Base-by-base conservation (phyloP, 2,888 invertebrate genomes). In the Pammene fasciana region DNA sequence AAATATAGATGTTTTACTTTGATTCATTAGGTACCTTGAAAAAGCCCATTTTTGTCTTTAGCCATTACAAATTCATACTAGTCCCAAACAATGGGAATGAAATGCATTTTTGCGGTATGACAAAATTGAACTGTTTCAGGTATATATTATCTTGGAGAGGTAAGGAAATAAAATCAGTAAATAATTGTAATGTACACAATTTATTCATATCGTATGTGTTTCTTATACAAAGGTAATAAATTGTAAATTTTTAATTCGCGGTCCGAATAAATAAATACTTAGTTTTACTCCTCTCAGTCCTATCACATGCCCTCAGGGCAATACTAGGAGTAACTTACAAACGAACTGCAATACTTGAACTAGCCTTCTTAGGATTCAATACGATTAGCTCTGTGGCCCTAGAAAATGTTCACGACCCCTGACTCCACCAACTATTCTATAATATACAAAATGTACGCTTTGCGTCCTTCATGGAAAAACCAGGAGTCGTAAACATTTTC, bases 141-240 rank as follows among this genome's bases (percentile, higher is more conserved):
- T 14, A 7, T 0, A 8, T 38, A 38, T 56, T 38, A 18, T 18
- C n/a, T 61, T 38, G n/a, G 41, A 56, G 65, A 67, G 34, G 60
- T 72, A 62, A 68, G 71, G 73, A 90, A 89, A 89, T 78, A 92
- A 91, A 91, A 84, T 71, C 84, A 76, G 76, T 14, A 73, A 78
- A 75, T 85, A 86, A 83, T 87, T 90, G 84, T 88, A 87, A 90
- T 89, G 89, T 92, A 92, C 92, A 92, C 92, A 92, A 92, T 92
- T 92, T 92, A 92, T 92, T 92, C 73, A 86, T 91, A 92, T 91
- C 92, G 90, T 89, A 90, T 88, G 86, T 81, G 81, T 89, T 86
- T 89, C 88, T 90, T 89, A 90, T 92, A 92, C 92, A 92, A 92
- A 92, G 90, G 86, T 90, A 89, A 90, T 91, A 92, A 92, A 91